Evolutionary conservation across 1,140 invertebrate genomes (phyloP).

Genomic region (Solen grandis): DNA sequence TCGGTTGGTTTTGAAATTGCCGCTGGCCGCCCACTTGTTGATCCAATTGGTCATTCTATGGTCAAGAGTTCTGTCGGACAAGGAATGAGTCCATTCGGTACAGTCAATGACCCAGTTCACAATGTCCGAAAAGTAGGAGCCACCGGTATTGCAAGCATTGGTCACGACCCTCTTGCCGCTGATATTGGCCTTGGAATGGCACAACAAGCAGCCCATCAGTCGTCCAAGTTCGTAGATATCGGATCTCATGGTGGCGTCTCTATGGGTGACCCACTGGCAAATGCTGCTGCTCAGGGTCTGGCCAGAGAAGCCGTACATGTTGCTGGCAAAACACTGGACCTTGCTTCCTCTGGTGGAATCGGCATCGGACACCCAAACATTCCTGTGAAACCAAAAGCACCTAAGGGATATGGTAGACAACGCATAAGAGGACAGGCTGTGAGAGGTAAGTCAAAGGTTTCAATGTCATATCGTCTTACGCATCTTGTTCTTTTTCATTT

Average conservation of each 20-base stretch:
- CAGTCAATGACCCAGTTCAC: neutral
- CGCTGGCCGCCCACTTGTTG: too few relatives aligned
- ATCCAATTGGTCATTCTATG: too few relatives aligned
- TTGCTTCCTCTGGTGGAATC: neutral
- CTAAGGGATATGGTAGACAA: too few relatives aligned
- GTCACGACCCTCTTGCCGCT: neutral
- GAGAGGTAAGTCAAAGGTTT: too few relatives aligned
- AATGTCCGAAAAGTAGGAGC: neutral
- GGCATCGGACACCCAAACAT: too few relatives aligned
- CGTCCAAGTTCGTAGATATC: neutral
- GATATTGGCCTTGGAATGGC: neutral
- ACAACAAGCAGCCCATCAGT: neutral
- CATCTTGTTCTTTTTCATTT: too few relatives aligned
- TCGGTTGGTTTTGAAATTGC: too few relatives aligned
- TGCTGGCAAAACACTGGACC: neutral
- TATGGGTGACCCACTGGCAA: neutral
- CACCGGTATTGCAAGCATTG: neutral
- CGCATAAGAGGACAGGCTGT: too few relatives aligned
- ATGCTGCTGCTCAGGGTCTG: neutral
- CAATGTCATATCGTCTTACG: too few relatives aligned
- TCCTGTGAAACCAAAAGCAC: too few relatives aligned
- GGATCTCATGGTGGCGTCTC: neutral
- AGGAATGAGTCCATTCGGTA: neutral
- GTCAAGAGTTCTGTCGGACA: neutral
- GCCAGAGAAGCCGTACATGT: neutral